Evolutionary conservation across 2,113 vertebrate species (phyloP).

Genomic region (Sula dactylatra): DNA sequence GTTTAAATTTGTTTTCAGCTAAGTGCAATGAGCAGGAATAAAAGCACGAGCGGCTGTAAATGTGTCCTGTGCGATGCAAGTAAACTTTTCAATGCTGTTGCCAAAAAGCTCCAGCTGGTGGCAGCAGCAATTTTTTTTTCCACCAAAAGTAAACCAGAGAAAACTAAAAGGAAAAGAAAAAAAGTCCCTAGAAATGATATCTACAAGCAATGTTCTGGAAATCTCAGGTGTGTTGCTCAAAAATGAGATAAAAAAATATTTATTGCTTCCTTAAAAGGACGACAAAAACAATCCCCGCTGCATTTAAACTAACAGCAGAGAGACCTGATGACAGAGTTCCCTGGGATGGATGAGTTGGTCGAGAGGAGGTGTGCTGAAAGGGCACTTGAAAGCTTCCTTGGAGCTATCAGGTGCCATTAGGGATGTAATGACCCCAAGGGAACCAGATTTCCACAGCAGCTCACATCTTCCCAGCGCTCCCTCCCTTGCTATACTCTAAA

Average conservation of each 20-base stretch:
- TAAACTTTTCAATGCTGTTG: not conserved
- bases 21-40: not conserved
- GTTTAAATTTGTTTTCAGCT: not conserved
- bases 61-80: not conserved
- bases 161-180: not conserved
- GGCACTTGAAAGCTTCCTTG: conserved; percentile 22
- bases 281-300: fast-evolving
- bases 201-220: not conserved
- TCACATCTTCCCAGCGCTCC: not conserved
- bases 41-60: not conserved
- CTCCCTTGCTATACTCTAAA: not conserved
- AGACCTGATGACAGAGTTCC: not conserved
- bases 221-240: not conserved
- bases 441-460: not conserved
- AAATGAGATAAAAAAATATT: not conserved
- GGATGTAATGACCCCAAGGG: not conserved
- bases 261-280: not conserved
- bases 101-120: conserved; percentile 48
- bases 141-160: not conserved
- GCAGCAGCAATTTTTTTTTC: conserved; percentile 49
- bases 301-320: not conserved
- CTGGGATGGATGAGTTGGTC: not conserved
- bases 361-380: conserved; percentile 19
- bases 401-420: conserved; percentile 36
- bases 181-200: not conserved